These are phyloP conservation scores for Agrotis puta DNA, from an alignment of 2,888 invertebrate species.

Conservation along the genomic window DNA sequence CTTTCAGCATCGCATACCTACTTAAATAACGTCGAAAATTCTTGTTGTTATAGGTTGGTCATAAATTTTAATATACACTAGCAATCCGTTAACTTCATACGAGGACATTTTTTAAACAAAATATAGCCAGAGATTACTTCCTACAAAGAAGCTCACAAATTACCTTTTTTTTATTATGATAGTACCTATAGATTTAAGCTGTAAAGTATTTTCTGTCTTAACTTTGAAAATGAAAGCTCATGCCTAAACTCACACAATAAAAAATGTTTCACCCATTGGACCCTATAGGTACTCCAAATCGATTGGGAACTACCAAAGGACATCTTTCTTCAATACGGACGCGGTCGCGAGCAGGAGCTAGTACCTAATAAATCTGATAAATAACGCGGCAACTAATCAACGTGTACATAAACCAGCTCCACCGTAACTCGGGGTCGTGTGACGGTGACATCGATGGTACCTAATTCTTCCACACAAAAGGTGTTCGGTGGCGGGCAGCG, in stretches of 20 bases:
- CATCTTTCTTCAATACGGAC: neutral
- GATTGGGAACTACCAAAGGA: too few species aligned
- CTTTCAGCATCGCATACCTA: neutral
- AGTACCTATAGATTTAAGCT: too few species aligned
- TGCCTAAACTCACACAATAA: too few species aligned
- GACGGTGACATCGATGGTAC: conserved; percentile 75
- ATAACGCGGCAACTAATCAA: conserved; percentile 23
- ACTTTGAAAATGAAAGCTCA: too few species aligned
- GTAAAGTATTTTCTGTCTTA: too few species aligned
- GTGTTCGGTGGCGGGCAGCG: conserved; percentile 73
- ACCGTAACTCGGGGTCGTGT: conserved; percentile 38
- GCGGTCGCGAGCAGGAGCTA: neutral
- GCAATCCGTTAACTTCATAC: too few species aligned
- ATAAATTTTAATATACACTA: too few species aligned
- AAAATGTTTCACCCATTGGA: neutral
- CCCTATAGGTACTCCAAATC: neutral
- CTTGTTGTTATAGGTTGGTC: too few species aligned
- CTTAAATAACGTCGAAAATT: neutral
- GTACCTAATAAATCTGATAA: neutral
- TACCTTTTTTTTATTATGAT: too few species aligned
- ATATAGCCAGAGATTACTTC: too few species aligned
- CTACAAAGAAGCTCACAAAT: too few species aligned
- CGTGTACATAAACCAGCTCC: conserved; percentile 11
- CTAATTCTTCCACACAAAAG: conserved; percentile 75
- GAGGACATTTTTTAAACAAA: too few species aligned